Conservation (phyloP, 1,140 invertebrate species). For the Venustaconcha ellipsiformis region DNA sequence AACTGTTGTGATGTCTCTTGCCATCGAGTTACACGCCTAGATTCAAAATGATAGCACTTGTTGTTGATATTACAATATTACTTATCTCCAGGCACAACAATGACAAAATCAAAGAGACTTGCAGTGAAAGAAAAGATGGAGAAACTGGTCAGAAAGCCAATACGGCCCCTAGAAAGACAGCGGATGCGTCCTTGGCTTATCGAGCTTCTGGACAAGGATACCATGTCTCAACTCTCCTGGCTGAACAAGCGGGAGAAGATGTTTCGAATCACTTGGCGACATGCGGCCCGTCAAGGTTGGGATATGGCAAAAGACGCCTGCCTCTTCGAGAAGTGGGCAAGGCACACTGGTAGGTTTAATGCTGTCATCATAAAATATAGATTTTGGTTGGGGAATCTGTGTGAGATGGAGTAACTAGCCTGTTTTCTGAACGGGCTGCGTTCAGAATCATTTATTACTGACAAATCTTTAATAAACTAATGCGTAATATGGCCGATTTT, state of each 20-base stretch:
- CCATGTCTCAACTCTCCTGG: conserved; percentile 49
- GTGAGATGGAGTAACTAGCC: background rate
- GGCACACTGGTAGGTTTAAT: conserved; percentile 50
- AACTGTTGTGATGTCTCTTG: too few relatives aligned
- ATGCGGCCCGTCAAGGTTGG: conserved; percentile 55
- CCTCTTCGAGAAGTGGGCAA: conserved; percentile 55
- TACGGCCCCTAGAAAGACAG: conserved; percentile 44
- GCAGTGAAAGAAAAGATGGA: too few relatives aligned
- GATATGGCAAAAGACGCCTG: conserved; percentile 41
- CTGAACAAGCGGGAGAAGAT: conserved; percentile 43
- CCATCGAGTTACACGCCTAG: too few relatives aligned
- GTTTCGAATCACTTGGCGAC: conserved; percentile 58
- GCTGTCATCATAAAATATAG: background rate
- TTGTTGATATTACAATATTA: too few relatives aligned
- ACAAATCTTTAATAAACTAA: background rate
- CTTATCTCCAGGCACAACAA: too few relatives aligned
- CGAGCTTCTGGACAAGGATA: conserved; percentile 37
- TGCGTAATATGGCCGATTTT: background rate
- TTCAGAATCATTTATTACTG: background rate
- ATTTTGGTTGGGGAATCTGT: background rate
- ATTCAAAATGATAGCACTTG: too few relatives aligned
- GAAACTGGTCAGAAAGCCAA: conserved; percentile 27
- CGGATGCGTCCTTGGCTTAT: conserved; percentile 52
- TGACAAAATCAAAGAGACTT: too few relatives aligned
- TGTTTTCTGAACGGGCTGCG: background rate